phyloP scores from a whole-genome alignment of 2,113 vertebrate genomes.

The Pimephales promelas region DNA sequence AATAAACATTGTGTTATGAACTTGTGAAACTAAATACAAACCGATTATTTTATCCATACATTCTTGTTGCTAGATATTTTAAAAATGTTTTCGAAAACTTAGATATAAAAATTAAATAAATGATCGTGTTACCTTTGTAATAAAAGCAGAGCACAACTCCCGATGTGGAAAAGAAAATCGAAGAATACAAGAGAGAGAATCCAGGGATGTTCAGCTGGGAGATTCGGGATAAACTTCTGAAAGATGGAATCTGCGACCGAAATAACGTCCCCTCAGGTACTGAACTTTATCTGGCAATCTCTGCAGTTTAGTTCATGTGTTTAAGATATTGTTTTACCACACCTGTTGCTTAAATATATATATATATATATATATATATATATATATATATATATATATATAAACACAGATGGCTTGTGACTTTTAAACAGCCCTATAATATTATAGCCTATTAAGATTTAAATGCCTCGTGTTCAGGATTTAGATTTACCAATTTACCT shows the following conservation, averaged over 20 bases:
- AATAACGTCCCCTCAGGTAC: conserved; percentile 96
- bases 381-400: too few species aligned
- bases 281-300: background rate
- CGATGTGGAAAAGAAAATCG: conserved; percentile 97
- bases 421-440: background rate
- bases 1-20: background rate
- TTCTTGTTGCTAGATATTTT: background rate
- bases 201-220: conserved; percentile 99
- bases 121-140: background rate
- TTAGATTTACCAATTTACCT: too few species aligned
- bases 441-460: background rate
- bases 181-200: conserved; percentile 95
- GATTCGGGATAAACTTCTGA: conserved; percentile 94
- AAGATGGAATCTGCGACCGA: conserved; percentile 94
- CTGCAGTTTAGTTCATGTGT: background rate
- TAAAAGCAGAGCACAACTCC: conserved; percentile 92
- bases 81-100: background rate
- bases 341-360: conserved; percentile 28
- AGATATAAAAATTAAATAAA: background rate
- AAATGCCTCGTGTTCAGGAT: background rate
- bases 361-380: too few species aligned
- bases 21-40: background rate
- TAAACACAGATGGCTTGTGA: background rate
- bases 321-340: background rate
- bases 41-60: background rate